Evolutionary conservation across 2,113 vertebrate species (phyloP), one percentile per base, ranked within the genome.

Genomic region (Ranitomeya imitator): DNA sequence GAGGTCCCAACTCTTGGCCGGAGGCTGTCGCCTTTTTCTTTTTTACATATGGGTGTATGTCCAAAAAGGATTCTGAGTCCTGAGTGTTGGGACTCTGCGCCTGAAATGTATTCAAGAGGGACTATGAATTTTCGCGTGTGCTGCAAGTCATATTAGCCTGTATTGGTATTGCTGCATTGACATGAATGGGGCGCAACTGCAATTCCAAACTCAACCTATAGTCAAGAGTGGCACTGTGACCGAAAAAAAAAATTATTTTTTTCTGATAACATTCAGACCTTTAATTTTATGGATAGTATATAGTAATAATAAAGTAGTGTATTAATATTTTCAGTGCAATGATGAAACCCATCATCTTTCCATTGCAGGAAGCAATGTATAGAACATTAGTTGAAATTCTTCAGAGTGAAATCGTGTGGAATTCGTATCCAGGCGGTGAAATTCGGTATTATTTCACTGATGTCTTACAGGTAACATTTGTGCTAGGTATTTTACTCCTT

Each of bases 401-500:
- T 52, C 57, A 86, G 59, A n/a, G 73, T 15, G 85, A 86, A 26
- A 78, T 78, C 8, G 57, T 63, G 9, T 86, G 85, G 85, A 63
- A 52, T 26, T 23, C 59, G 9, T 19, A 78, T 23, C 74, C 73
- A 19, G 16, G 14, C 2, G 3, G 0, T 23, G 74, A 78, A 15
- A 31, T 61, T 3, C 18, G 14, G 18, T 86, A 26, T 65, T 63
- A 86, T 31, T 86, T 86, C 19, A 5, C 10, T 54, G 74, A 52
- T 15, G 21, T 86, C 31, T n/a, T 60, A 23, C n/a, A 86, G 85
- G 85, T 86, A 65, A 80, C 13, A 26, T 55, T 15, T 79, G 54
- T 26, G 6, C 3, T 16, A 1, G 78, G 31, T 15, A 31, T 80
- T 19, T 77, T 19, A 77, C 7, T 31, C 2, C 37, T 37, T 73